Conservation (phyloP, 2,888 invertebrate genomes). For the Micoletzkya japonica region DNA sequence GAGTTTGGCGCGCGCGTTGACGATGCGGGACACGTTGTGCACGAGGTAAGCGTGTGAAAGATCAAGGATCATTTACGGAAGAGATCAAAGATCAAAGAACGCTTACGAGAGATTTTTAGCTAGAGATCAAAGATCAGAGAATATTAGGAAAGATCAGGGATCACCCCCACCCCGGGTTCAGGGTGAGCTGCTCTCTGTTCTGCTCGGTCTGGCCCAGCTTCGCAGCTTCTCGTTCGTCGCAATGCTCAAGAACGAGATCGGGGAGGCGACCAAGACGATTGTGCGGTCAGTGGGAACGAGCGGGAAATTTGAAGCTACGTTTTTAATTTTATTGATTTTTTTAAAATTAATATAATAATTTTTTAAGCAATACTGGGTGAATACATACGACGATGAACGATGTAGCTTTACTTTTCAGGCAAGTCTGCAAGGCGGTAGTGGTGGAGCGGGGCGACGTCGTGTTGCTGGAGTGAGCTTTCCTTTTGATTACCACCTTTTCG, state of each 20-base stretch:
- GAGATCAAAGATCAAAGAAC: too few relatives aligned
- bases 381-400: too few relatives aligned
- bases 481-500: too few relatives aligned
- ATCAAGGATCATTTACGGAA: background rate
- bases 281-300: slow-evolving; percentile 31
- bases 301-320: background rate
- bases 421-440: slow-evolving; percentile 22
- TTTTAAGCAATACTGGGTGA: too few relatives aligned
- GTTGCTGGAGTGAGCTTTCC: slow-evolving; percentile 9
- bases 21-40: slow-evolving; percentile 61
- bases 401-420: slow-evolving; percentile 4
- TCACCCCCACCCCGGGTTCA: slow-evolving; percentile 64
- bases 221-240: slow-evolving; percentile 85
- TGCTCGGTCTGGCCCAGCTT: slow-evolving; percentile 85
- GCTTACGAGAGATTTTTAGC: background rate
- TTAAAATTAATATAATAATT: background rate
- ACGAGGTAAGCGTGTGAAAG: slow-evolving; percentile 61
- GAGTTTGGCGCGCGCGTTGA: slow-evolving; percentile 75
- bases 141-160: background rate
- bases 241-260: slow-evolving; percentile 77
- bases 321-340: background rate
- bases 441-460: slow-evolving; percentile 21
- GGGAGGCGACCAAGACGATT: slow-evolving; percentile 56
- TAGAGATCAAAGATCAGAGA: background rate
- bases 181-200: slow-evolving; percentile 83